Conservation (phyloP, 2,797 vertebrate genomes). For the Cuniculus paca region DNA sequence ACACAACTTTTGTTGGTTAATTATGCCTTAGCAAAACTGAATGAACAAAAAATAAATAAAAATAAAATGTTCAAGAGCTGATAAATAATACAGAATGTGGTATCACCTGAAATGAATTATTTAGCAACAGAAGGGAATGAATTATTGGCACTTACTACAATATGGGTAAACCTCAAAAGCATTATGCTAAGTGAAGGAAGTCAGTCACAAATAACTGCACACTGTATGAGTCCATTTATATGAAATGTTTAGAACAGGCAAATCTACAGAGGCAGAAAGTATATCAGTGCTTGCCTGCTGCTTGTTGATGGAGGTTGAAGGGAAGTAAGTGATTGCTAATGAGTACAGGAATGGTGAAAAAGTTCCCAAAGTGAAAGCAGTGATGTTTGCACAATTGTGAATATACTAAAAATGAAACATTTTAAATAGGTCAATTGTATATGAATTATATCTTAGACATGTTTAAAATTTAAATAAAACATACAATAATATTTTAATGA, state of each 20-base stretch:
- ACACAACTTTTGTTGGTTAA: not conserved
- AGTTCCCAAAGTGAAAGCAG: not conserved
- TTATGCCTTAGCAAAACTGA: not conserved
- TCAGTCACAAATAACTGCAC: not conserved
- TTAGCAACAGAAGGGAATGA: slow-evolving; percentile 2
- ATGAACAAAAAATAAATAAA: not conserved
- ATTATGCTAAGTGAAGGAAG: not conserved
- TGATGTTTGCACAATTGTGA: not conserved
- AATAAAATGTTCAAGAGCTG: not conserved
- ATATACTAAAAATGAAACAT: not conserved
- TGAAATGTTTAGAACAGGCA: not conserved
- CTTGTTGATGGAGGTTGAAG: not conserved
- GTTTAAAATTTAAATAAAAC: not conserved
- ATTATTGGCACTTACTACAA: not conserved
- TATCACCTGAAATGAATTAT: not conserved
- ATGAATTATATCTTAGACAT: not conserved
- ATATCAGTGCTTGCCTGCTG: not conserved
- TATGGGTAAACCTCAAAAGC: not conserved
- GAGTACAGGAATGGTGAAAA: not conserved
- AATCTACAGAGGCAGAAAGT: not conserved
- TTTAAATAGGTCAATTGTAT: not conserved
- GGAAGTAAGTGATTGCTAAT: not conserved
- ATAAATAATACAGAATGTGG: not conserved
- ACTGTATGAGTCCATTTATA: not conserved
- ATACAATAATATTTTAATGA: not conserved